Evolutionary conservation across 2,113 vertebrate species (phyloP).

Genomic region (Pseudolaguvia tuberculata): DNA sequence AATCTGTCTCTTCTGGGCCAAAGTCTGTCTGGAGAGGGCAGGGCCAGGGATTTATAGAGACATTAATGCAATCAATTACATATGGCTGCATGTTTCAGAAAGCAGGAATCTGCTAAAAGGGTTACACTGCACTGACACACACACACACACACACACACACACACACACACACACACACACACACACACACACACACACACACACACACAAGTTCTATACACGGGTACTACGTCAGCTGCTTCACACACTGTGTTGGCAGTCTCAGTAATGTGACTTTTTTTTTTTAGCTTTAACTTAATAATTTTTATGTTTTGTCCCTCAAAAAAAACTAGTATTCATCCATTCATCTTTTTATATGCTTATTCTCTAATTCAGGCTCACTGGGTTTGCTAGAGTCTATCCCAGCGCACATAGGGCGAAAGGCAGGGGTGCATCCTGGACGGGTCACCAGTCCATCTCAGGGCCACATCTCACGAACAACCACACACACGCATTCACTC

Average conservation of each 20-base stretch:
- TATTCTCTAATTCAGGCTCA: no score
- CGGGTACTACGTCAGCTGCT: neutral
- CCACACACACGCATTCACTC: no score
- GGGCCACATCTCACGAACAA: no score
- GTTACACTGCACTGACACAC: slow-evolving; percentile 49
- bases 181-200: slow-evolving; percentile 28
- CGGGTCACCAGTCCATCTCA: no score
- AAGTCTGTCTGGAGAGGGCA: slow-evolving; percentile 54
- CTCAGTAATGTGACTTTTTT: neutral
- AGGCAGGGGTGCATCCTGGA: no score
- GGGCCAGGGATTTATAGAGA: slow-evolving; percentile 65
- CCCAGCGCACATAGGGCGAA: no score
- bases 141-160: slow-evolving; percentile 20
- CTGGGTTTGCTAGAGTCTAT: no score
- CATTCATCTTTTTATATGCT: no score
- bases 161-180: slow-evolving; percentile 30
- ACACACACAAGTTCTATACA: slow-evolving; percentile 9
- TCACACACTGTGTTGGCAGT: neutral
- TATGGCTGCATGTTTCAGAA: slow-evolving; percentile 48
- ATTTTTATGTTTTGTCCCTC: neutral
- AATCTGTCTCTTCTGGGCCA: slow-evolving; percentile 49
- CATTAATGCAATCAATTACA: slow-evolving; percentile 62
- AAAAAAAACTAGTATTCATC: no score
- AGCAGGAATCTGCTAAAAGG: slow-evolving; percentile 53
- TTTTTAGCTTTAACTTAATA: neutral